Percentiles rank a stretch among this genome's conserved stretches.
Evolutionary conservation across 2,888 invertebrate genomes (phyloP).

Genomic region (Epicampocera succincta): DNA sequence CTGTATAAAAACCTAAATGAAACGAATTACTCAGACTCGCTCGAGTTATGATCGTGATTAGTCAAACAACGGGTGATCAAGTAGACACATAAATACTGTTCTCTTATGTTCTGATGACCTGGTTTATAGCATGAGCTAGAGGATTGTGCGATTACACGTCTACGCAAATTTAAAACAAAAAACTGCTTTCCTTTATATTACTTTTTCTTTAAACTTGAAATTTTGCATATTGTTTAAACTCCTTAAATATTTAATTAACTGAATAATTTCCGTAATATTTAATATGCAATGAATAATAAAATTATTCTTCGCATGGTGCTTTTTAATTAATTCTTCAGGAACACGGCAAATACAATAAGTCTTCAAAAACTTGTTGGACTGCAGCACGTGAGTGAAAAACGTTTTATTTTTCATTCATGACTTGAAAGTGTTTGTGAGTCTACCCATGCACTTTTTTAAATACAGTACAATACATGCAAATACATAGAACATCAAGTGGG

Average conservation of each 20-base stretch:
- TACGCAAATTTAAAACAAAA: too few relatives aligned
- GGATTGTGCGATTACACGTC: too few relatives aligned
- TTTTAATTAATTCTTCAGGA: constrained; percentile 1
- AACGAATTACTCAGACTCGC: too few relatives aligned
- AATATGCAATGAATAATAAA: background rate
- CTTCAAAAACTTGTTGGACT: constrained; percentile 16
- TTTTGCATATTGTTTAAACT: background rate
- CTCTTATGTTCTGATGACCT: too few relatives aligned
- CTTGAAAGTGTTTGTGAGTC: background rate
- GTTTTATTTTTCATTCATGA: background rate
- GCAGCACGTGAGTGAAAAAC: constrained; percentile 38
- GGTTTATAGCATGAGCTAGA: too few relatives aligned
- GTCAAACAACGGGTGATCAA: too few relatives aligned
- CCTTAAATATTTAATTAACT: background rate
- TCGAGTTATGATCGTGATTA: too few relatives aligned
- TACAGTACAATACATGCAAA: background rate
- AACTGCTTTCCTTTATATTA: too few relatives aligned
- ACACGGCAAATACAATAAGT: constrained; percentile 12
- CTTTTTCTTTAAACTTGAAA: too few relatives aligned
- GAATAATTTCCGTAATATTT: constrained; percentile 19
- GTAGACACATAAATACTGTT: too few relatives aligned
- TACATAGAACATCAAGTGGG: background rate
- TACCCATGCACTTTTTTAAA: constrained; percentile 1
- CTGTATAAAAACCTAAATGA: too few relatives aligned
- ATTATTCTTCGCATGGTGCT: background rate